Evolutionary conservation across 2,797 vertebrate genomes (phyloP), one percentile per base, ranked within the genome.

Genomic region (Emydoidea blandingii): DNA sequence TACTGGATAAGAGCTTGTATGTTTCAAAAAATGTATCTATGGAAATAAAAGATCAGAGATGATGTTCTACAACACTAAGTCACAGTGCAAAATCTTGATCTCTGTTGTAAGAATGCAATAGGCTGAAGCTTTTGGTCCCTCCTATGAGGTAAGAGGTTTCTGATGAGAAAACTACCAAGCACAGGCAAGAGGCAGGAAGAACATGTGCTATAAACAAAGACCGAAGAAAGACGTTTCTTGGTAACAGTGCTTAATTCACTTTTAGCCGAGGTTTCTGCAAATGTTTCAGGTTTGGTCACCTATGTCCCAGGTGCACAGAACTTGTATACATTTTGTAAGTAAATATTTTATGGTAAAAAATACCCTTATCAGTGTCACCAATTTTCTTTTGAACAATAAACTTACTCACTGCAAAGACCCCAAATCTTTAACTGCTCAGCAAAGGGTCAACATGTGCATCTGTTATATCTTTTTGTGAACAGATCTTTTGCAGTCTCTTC

Each of bases 341-440:
- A 6, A 44, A 37, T 41, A 72, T 15, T 18, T 0, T 0, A 23
- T 34, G 29, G 0, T 56, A 56, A 5, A 79, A 81, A 87, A 89
- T 84, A 74, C 54, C n/a, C 6, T 80, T 4, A 12, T 72, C 5
- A 5, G 2, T 12, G 6, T 92, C 19, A 78, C 3, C 87, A 79
- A 54, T 10, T 87, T 89, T 27, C 0, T 18, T 92, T 91, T 47
- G 19, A 21, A 1, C 3, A 50, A 9, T 19, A 89, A 90, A 78
- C 9, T 3, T 27, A 21, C 5, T 34, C 6, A 79, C 50, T 89
- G 79, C 34, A 53, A 18, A 65, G 31, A 62, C 15, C 31, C 7
- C 31, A 80, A 41, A 2, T 80, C 0, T 74, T 41, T 72, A 16
- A 25, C 9, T 47, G 34, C 81, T 3, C 87, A 90, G 82, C 76